Evolutionary conservation across 37 sponge, comb jelly and placozoan genomes (phyloP), one percentile per base, ranked within the genome.

Genomic region (Spongia lamella): DNA sequence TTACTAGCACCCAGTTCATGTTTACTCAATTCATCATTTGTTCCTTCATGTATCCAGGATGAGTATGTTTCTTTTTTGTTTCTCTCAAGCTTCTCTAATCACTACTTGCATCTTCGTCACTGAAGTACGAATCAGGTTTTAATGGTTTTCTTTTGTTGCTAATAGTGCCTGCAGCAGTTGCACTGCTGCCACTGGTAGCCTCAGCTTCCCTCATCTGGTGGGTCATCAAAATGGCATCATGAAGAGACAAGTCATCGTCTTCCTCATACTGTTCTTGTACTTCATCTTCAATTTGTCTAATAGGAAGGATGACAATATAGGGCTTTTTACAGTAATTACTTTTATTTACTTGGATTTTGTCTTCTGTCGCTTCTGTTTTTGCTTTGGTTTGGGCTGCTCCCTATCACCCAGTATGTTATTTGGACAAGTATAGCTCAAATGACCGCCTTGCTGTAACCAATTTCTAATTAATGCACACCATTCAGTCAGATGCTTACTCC

Each of bases 371-470:
- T 32, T 78, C 72, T 80, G 81, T 35, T 76, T 84, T 50, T 81
- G 73, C 68, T 92, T 90, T 66, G 81, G 91, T 50, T 76, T 53
- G 0, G 97, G 91, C 38, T 72, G 75, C 15, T 80, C 91, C 61
- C 97, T 72, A 54, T 90, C 94, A 2, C 97, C 97, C 32, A 96
- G 77, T 6, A 81, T 40, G 56, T 96, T 96, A 52, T 75, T 79
- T 3, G 89, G 88, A 47, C 97, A 93, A 51, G 61, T 53, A 76
- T 88, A 96, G 38, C 97, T 96, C 73, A 96, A 74, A 58, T 96
- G 97, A n/a, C 97, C 97, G 47, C 30, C 39, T 75, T 90, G 94
- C 86, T 85, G 39, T 32, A 39, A 5, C 14, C 17, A 63, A 20
- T 2, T 32, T 17, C 30, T 9, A 76, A 31, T 19, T 3, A 21